Evolutionary conservation across 64 coral and sea anemone species (phyloP).

Genomic region (Orbicella faveolata): DNA sequence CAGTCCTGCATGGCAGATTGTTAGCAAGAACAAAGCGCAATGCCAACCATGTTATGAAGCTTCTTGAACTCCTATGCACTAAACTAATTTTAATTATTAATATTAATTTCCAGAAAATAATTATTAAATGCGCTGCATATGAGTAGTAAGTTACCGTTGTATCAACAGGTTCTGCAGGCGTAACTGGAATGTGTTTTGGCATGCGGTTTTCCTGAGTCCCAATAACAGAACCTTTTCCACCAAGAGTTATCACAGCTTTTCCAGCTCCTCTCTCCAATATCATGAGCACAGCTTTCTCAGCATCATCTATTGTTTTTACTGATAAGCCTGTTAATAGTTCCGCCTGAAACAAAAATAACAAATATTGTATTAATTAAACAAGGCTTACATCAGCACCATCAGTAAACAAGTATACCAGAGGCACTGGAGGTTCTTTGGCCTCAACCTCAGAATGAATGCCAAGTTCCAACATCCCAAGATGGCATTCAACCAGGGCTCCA

Average conservation of each 20-base stretch:
- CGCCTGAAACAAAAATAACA: slow-evolving; percentile 52
- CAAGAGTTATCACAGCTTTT: slow-evolving; percentile 81
- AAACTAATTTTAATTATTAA: too few species aligned
- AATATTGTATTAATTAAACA: background rate
- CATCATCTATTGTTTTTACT: slow-evolving; percentile 80
- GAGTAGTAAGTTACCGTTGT: slow-evolving; percentile 67
- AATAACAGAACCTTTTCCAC: slow-evolving; percentile 85
- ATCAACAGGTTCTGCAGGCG: slow-evolving; percentile 71
- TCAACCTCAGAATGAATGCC: too few species aligned
- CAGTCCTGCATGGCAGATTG: too few species aligned
- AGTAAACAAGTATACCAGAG: too few species aligned
- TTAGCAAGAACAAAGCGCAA: too few species aligned
- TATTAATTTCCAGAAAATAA: too few species aligned
- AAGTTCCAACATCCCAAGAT: too few species aligned
- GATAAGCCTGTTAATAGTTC: slow-evolving; percentile 91
- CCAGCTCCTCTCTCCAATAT: slow-evolving; percentile 85
- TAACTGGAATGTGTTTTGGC: slow-evolving; percentile 78
- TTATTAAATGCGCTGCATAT: background rate
- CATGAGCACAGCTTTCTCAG: slow-evolving; percentile 87
- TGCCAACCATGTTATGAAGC: too few species aligned
- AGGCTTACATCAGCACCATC: too few species aligned
- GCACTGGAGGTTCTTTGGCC: too few species aligned
- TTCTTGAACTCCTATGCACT: too few species aligned
- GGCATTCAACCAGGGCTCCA: too few species aligned
- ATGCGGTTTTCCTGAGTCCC: slow-evolving; percentile 91